Conservation (phyloP, 2,888 invertebrate species). For the Cryptophagus acutangulus region DNA sequence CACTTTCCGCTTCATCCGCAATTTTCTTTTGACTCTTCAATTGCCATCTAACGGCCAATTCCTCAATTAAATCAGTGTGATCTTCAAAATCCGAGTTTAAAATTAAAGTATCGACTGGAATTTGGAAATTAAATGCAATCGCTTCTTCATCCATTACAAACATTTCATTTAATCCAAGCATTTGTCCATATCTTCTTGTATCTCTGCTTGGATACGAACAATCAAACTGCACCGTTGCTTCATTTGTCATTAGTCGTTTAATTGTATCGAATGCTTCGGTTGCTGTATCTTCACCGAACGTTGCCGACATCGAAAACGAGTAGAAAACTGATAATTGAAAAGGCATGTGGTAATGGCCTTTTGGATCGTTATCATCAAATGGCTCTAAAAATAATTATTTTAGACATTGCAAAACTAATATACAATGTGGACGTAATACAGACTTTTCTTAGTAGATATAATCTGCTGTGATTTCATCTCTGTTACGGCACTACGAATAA, state of each 20-base stretch:
- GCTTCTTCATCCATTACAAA: conserved; percentile 12
- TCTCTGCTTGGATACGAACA: conserved; percentile 1
- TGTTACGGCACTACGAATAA: conserved; percentile 57
- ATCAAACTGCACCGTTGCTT: conserved; percentile 5
- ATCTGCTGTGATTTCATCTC: conserved; percentile 58
- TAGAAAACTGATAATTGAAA: conserved; percentile 49
- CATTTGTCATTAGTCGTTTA: conserved; percentile 12
- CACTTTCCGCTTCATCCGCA: conserved; percentile 11
- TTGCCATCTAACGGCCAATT: conserved; percentile 45
- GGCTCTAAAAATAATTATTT: no score
- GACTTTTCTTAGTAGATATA: conserved; percentile 45
- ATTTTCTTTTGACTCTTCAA: conserved; percentile 32
- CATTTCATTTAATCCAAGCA: conserved; percentile 31
- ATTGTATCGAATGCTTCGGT: conserved; percentile 26
- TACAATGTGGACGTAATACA: conserved; percentile 6
- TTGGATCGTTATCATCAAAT: conserved; percentile 3
- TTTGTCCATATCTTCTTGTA: conserved; percentile 26
- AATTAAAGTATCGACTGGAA: conserved; percentile 55
- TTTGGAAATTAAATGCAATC: conserved; percentile 47
- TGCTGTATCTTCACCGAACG: conserved; percentile 24
- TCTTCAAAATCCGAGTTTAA: conserved; percentile 52
- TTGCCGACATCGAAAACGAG: conserved; percentile 37
- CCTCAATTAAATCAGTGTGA: conserved; percentile 46
- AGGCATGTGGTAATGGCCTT: conserved; percentile 29
- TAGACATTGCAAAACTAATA: conserved; percentile 13